Conservation (phyloP, 1,140 invertebrate genomes). For the Ptiloglossa arizonensis region DNA sequence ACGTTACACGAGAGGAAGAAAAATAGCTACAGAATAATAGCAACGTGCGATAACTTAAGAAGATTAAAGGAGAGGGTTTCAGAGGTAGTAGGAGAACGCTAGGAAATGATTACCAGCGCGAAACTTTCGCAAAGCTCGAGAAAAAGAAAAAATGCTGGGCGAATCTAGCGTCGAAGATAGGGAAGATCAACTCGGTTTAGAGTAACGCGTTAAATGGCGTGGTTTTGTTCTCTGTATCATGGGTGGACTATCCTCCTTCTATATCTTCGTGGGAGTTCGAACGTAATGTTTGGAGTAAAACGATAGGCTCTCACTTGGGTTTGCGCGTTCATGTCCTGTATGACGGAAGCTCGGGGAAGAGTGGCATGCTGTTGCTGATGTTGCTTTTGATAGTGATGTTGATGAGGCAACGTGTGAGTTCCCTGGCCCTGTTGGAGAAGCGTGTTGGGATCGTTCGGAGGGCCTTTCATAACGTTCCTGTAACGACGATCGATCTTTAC, state of each 20-base stretch:
- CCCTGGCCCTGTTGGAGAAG: conserved; percentile 81
- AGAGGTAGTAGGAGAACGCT: not conserved
- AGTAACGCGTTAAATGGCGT: not conserved
- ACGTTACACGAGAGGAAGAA: too few species aligned
- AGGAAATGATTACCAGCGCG: too few species aligned
- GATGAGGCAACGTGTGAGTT: conserved; percentile 82
- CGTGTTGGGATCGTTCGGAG: conserved; percentile 84
- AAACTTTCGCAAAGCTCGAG: too few species aligned
- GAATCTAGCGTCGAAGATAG: not conserved
- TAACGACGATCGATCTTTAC: conserved; percentile 50
- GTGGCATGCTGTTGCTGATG: conserved; percentile 80
- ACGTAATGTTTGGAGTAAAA: conserved; percentile 3
- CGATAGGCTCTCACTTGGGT: conserved; percentile 64
- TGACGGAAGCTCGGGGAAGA: conserved; percentile 76
- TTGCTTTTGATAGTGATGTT: conserved; percentile 83
- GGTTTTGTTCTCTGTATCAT: not conserved
- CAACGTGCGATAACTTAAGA: not conserved
- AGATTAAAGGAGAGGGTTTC: not conserved
- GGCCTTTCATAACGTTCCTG: conserved; percentile 81
- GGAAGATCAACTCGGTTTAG: not conserved
- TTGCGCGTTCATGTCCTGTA: conserved; percentile 76
- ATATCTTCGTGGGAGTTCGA: not conserved
- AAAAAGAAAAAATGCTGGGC: not conserved
- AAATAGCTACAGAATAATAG: not conserved
- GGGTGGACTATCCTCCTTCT: not conserved